Evolutionary conservation across 2,797 vertebrate genomes (phyloP).

Genomic region (Spinus olivaceus): DNA sequence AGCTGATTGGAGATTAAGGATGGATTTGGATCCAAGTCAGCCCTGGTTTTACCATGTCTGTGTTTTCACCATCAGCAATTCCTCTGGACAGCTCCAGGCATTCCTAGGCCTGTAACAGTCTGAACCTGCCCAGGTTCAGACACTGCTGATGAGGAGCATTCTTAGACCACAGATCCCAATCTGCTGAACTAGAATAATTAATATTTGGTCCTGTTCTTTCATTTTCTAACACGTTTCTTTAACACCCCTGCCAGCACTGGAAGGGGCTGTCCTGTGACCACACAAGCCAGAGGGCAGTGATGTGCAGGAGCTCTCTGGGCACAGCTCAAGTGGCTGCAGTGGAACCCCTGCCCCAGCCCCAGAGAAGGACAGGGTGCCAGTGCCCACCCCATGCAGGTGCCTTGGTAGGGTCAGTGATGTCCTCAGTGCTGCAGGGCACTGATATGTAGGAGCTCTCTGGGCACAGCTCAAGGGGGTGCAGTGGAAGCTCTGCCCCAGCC

Average conservation of each 20-base stretch:
- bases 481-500: background rate
- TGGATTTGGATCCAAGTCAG: background rate
- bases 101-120: background rate
- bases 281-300: fast-evolving
- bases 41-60: fast-evolving
- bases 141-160: background rate
- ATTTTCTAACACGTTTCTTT: background rate
- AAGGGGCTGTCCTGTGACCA: background rate
- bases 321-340: background rate
- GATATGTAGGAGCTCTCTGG: background rate
- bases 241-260: background rate
- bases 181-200: background rate
- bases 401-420: fast-evolving
- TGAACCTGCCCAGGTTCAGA: background rate
- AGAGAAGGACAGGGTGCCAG: background rate
- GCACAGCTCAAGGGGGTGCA: background rate
- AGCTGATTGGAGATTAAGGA: background rate
- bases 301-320: fast-evolving
- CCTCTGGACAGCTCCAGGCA: background rate
- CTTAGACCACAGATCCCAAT: background rate
- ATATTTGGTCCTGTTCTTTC: background rate
- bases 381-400: fast-evolving
- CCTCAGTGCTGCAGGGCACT: background rate
- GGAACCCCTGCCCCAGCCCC: background rate
- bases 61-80: background rate